Percentiles rank a stretch among this genome's conserved stretches.
phyloP scores from a whole-genome alignment of 2,113 vertebrate species.

The Myrmecobius fasciatus region DNA sequence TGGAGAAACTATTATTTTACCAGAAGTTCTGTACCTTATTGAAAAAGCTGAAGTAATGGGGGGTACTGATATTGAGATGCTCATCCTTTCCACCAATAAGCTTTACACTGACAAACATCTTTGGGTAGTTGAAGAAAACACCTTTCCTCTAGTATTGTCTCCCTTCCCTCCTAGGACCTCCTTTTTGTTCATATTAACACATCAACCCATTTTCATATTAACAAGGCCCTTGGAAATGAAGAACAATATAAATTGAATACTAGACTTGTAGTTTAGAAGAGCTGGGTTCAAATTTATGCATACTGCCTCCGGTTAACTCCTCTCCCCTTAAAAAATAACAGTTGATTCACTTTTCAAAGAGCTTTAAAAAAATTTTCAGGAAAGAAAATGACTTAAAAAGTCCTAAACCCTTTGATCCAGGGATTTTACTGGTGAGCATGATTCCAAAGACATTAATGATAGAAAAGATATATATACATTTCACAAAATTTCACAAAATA shows the following conservation, averaged over 20 bases:
- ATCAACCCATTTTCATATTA: not conserved
- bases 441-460: not conserved
- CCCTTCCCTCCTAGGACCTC: not conserved
- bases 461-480: not conserved
- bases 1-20: not conserved
- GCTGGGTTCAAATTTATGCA: not conserved
- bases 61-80: conserved; percentile 36
- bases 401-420: not conserved
- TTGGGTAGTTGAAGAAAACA: not conserved
- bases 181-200: not conserved
- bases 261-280: not conserved
- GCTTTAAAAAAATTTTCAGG: not conserved
- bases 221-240: no score
- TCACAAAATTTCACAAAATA: not conserved
- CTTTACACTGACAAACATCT: conserved; percentile 6
- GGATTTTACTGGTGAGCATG: not conserved
- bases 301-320: not conserved
- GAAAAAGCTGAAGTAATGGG: conserved; percentile 55
- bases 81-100: conserved; percentile 22
- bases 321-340: not conserved
- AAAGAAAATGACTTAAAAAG: not conserved
- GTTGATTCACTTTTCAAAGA: not conserved
- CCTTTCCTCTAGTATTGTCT: not conserved
- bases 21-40: not conserved
- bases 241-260: not conserved